A percentile compares a stretch with the other conserved stretches of the same genome.
These are phyloP conservation scores for Hypothenemus hampei DNA, from an alignment of 1,140 invertebrate species.

Conservation along the genomic window DNA sequence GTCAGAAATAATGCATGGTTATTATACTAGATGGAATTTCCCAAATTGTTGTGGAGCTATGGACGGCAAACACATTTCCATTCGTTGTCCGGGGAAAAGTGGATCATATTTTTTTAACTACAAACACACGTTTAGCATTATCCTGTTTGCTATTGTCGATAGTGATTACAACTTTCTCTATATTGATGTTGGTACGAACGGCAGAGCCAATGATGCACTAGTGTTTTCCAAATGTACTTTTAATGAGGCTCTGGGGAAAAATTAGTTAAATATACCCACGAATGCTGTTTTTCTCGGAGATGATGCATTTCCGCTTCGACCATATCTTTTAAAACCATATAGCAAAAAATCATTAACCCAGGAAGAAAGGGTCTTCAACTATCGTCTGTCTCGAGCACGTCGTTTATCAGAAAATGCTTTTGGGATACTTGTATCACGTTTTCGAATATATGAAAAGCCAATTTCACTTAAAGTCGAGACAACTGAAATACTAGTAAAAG, in stretches of 20 bases:
- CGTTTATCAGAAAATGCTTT: conserved; percentile 25
- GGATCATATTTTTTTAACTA: conserved; percentile 45
- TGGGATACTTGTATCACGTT: conserved; percentile 18
- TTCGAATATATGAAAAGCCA: conserved; percentile 11
- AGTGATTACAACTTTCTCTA: conserved; percentile 40
- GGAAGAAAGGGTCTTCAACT: conserved; percentile 29
- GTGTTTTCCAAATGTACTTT: conserved; percentile 36
- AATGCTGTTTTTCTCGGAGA: conserved; percentile 30
- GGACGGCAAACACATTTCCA: conserved; percentile 44
- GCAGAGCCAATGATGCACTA: conserved; percentile 39
- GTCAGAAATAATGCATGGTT: conserved; percentile 20
- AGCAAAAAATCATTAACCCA: conserved; percentile 1
- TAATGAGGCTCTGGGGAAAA: conserved; percentile 26
- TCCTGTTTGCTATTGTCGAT: conserved; percentile 43
- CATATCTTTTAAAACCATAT: conserved; percentile 30
- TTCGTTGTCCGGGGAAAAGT: conserved; percentile 28
- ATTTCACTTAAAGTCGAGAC: conserved; percentile 5
- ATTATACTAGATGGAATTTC: conserved; percentile 33
- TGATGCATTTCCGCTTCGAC: conserved; percentile 34
- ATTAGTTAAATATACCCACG: conserved; percentile 30
- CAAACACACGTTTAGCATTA: conserved; percentile 40
- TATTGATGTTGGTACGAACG: conserved; percentile 42
- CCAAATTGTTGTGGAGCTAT: conserved; percentile 46
- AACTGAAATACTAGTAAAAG: conserved; percentile 20
- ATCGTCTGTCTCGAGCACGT: conserved; percentile 17